Evolutionary conservation across 2,797 vertebrate species (phyloP).

Genomic region (Bovichtus variegatus): DNA sequence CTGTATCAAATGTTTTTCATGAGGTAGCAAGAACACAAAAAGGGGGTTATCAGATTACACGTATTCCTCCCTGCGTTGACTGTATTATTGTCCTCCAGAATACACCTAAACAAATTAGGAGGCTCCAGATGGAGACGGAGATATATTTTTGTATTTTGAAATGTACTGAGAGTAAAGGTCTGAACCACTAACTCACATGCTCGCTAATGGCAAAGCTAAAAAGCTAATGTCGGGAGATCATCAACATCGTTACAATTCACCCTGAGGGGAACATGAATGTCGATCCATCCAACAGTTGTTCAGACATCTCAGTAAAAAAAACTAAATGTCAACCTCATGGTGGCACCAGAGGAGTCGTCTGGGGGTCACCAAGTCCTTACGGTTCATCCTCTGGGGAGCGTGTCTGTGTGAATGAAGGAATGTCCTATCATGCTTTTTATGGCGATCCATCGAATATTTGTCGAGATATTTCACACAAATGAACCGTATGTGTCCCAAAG

Average conservation of each 20-base stretch:
- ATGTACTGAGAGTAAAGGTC: not conserved
- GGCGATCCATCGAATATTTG: not conserved
- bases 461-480: not conserved
- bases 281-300: no score
- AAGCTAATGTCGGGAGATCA: not conserved
- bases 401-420: no score
- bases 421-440: not conserved
- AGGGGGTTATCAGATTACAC: constrained; percentile 47
- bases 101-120: constrained; percentile 36
- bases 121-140: not conserved
- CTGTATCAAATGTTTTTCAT: constrained; percentile 47
- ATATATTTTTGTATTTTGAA: constrained; percentile 5
- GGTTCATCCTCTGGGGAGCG: not conserved
- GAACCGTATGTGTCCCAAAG: not conserved
- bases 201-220: not conserved
- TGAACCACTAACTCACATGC: no score
- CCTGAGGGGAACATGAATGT: not conserved
- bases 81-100: constrained; percentile 36
- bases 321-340: not conserved
- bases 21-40: constrained; percentile 31
- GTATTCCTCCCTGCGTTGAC: constrained; percentile 4
- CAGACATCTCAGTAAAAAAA: no score
- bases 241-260: not conserved
- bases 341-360: not conserved
- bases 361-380: not conserved